These are phyloP conservation scores for Rhizomys pruinosus DNA, from an alignment of 2,113 vertebrate species.

Conservation along the genomic window DNA sequence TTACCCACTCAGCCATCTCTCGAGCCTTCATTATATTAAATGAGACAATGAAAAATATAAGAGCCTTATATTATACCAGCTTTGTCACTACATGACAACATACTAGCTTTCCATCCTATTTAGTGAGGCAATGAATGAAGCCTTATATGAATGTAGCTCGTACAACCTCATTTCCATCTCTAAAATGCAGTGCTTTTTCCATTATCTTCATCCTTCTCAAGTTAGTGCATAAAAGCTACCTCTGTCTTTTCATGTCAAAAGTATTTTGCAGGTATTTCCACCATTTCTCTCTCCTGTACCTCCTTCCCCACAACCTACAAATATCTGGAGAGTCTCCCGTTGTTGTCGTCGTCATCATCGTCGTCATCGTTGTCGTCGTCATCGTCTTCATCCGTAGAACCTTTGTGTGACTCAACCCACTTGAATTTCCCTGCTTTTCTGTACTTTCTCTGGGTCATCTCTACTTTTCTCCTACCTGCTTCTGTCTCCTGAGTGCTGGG, in stretches of 20 bases:
- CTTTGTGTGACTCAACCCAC: background rate
- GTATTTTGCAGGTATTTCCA: background rate
- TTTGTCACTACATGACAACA: too few relatives aligned
- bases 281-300: background rate
- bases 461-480: slow-evolving; percentile 1
- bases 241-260: background rate
- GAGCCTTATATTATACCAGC: too few relatives aligned
- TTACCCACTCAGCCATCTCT: background rate
- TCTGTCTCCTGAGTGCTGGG: slow-evolving; percentile 27
- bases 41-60: too few relatives aligned
- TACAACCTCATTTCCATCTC: background rate
- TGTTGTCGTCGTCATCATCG: too few relatives aligned
- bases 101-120: too few relatives aligned
- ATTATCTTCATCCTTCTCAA: background rate
- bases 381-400: too few relatives aligned
- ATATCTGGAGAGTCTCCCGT: background rate
- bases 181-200: background rate
- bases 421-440: background rate
- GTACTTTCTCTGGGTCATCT: background rate
- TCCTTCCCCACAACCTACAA: background rate
- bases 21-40: background rate
- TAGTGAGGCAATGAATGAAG: background rate
- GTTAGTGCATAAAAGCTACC: background rate
- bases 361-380: too few relatives aligned
- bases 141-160: background rate